These are phyloP conservation scores for Netelia fuscicornis DNA, from an alignment of 2,888 invertebrate genomes.

Conservation along the genomic window DNA sequence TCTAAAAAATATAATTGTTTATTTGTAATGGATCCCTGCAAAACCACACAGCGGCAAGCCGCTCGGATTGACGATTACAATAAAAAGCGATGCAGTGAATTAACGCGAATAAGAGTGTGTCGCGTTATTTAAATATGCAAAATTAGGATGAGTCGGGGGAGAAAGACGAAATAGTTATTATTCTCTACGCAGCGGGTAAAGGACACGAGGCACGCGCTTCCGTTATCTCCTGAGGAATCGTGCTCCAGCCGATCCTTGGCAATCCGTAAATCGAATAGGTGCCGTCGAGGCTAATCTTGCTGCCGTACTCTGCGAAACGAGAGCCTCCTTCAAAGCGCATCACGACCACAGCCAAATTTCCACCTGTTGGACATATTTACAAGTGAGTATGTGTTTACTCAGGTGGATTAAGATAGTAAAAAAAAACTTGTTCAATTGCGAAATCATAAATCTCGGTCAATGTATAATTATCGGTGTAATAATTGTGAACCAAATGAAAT, in stretches of 20 bases:
- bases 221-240: conserved; percentile 72
- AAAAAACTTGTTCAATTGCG: neutral
- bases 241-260: conserved; percentile 69
- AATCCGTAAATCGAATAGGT: conserved; percentile 75
- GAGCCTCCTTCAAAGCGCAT: conserved; percentile 46
- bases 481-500: too few relatives aligned
- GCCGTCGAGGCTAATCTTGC: conserved; percentile 72
- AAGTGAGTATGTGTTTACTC: too few relatives aligned
- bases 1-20: conserved; percentile 79
- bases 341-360: conserved; percentile 77
- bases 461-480: neutral
- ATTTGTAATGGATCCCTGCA: conserved; percentile 79
- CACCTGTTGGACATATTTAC: conserved; percentile 71
- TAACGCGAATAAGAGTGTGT: conserved; percentile 35
- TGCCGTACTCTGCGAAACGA: conserved; percentile 62
- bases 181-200: conserved; percentile 42
- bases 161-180: neutral
- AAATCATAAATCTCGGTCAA: neutral
- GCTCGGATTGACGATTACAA: conserved; percentile 62
- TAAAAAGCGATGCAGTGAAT: conserved; percentile 68
- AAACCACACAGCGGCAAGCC: conserved; percentile 57
- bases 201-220: conserved; percentile 74
- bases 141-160: conserved; percentile 5
- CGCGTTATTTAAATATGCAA: conserved; percentile 16
- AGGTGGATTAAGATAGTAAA: too few relatives aligned